Evolutionary conservation across 2,797 vertebrate genomes (phyloP).

Genomic region (Vultur gryphus): DNA sequence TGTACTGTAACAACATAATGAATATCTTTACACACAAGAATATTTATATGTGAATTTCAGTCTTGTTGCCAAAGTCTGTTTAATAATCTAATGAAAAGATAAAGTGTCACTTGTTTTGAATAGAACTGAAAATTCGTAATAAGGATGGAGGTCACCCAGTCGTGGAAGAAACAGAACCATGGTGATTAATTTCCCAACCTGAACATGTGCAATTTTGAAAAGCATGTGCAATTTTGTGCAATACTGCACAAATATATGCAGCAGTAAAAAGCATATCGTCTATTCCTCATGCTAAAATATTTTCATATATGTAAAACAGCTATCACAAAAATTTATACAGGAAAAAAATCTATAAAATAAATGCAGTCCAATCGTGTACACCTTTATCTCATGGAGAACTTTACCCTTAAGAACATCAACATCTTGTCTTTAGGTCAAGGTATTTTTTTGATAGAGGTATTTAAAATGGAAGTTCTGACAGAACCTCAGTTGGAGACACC

Average conservation of each 20-base stretch:
- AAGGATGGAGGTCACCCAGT: neutral
- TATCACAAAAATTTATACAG: neutral
- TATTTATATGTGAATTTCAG: neutral
- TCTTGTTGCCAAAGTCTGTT: neutral
- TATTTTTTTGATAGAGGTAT: neutral
- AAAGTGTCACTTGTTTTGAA: neutral
- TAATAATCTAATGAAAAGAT: neutral
- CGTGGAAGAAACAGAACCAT: neutral
- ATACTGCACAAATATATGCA: neutral
- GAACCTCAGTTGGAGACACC: neutral
- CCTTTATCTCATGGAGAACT: neutral
- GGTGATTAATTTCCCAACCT: neutral
- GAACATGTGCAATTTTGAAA: neutral
- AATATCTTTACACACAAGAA: neutral
- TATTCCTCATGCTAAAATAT: neutral
- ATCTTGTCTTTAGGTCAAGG: neutral
- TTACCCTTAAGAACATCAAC: neutral
- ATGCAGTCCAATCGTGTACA: neutral
- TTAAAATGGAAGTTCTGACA: neutral
- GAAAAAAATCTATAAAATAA: neutral
- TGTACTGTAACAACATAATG: neutral
- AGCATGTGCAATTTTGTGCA: neutral
- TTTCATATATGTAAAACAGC: neutral
- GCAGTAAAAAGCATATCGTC: neutral
- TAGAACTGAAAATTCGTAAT: neutral